Evolutionary conservation across 2,113 vertebrate species (phyloP).

Genomic region (Xiphophorus hellerii): DNA sequence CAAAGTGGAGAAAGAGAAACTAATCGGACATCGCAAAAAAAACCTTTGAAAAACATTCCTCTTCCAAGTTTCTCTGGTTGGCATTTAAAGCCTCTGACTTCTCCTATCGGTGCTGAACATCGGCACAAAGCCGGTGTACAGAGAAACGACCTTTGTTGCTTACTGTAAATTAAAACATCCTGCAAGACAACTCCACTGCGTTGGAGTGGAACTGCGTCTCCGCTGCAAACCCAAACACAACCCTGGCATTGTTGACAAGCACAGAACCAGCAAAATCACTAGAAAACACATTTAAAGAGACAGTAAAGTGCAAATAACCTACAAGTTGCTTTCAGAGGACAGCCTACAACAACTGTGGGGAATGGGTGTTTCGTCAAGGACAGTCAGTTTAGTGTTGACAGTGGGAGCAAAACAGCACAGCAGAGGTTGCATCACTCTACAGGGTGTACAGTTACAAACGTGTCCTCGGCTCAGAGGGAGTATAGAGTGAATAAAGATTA

Average conservation of each 20-base stretch:
- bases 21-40: too few relatives aligned
- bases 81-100: neutral
- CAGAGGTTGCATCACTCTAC: constrained; percentile 40
- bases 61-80: too few relatives aligned
- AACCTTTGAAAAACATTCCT: neutral
- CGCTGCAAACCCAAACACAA: neutral
- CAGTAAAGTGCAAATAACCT: constrained; percentile 2
- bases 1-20: too few relatives aligned
- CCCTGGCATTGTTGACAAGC: neutral
- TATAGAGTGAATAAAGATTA: constrained; percentile 13
- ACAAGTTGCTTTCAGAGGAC: neutral
- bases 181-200: neutral
- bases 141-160: neutral
- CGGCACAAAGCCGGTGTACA: neutral
- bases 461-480: constrained; percentile 41
- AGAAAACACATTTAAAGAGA: neutral
- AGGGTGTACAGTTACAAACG: constrained; percentile 45
- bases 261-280: neutral
- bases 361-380: constrained; percentile 32
- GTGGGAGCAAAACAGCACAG: constrained; percentile 4
- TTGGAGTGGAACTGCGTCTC: neutral
- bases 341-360: neutral
- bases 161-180: constrained; percentile 19
- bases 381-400: constrained; percentile 10
- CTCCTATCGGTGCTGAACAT: neutral